These are phyloP conservation scores for Leptatherina wallacei DNA, from an alignment of 2,797 vertebrate species.

Conservation along the genomic window DNA sequence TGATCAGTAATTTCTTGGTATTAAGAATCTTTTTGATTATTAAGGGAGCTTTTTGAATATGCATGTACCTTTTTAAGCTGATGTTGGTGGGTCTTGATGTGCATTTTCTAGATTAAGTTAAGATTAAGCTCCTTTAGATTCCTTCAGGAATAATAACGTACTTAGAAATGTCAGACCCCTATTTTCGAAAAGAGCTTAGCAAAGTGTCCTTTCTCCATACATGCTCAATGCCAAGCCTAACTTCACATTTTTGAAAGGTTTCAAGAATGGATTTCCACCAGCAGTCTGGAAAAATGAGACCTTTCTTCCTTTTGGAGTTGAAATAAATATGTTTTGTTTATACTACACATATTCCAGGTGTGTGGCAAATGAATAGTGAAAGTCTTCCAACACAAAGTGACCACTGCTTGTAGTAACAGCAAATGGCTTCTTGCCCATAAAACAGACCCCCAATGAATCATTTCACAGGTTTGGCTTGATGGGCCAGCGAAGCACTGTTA, in stretches of 20 bases:
- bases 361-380: constrained; percentile 1
- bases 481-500: background rate
- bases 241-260: constrained; percentile 7
- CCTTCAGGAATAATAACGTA: constrained; percentile 15
- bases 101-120: constrained; percentile 7
- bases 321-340: constrained; percentile 26
- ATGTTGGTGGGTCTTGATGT: background rate
- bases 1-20: background rate
- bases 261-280: background rate
- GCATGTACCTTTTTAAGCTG: background rate
- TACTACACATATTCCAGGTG: background rate
- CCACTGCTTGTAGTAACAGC: background rate
- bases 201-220: constrained; percentile 2
- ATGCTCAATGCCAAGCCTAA: background rate
- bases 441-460: background rate
- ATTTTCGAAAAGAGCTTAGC: background rate
- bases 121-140: background rate
- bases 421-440: constrained; percentile 15
- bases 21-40: no score
- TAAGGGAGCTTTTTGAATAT: background rate
- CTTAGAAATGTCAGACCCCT: constrained; percentile 3
- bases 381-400: background rate
- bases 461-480: constrained; percentile 9
- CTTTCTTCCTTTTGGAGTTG: constrained; percentile 6
- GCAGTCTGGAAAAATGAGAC: constrained; percentile 8